Percentiles rank a stretch among this genome's conserved stretches.
phyloP scores from a whole-genome alignment of 2,888 invertebrate genomes.

The Ochropleura leucogaster region DNA sequence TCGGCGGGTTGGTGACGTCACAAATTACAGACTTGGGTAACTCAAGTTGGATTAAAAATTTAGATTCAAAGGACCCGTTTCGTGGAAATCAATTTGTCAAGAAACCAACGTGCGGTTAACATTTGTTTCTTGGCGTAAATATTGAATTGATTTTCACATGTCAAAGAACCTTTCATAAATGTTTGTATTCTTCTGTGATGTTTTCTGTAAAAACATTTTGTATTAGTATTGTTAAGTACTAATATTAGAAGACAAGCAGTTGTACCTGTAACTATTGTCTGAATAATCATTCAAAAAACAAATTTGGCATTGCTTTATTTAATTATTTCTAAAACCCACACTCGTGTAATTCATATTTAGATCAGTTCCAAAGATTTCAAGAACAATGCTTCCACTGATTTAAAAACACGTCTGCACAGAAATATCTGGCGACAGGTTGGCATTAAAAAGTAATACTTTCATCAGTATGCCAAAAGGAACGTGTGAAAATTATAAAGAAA shows the following conservation, averaged over 20 bases:
- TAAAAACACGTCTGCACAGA: constrained; percentile 6
- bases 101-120: constrained; percentile 13
- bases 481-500: constrained; percentile 15
- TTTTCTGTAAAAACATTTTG: background rate
- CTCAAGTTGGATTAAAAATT: constrained; percentile 50
- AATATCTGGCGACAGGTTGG: background rate
- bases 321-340: background rate
- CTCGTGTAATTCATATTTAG: background rate
- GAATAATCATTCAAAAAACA: background rate
- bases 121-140: constrained; percentile 6
- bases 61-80: constrained; percentile 32
- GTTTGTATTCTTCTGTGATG: background rate
- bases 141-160: constrained; percentile 25
- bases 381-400: background rate
- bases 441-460: background rate
- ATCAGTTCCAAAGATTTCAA: constrained; percentile 4
- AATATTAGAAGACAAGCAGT: background rate
- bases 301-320: background rate
- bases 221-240: background rate
- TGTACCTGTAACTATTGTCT: background rate
- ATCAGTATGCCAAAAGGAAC: background rate
- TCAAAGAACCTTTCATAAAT: background rate
- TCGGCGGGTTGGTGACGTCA: constrained; percentile 44
- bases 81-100: constrained; percentile 48
- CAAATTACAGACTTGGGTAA: constrained; percentile 40